Evolutionary conservation across 1,140 invertebrate genomes (phyloP).

Genomic region (Atta texana): DNA sequence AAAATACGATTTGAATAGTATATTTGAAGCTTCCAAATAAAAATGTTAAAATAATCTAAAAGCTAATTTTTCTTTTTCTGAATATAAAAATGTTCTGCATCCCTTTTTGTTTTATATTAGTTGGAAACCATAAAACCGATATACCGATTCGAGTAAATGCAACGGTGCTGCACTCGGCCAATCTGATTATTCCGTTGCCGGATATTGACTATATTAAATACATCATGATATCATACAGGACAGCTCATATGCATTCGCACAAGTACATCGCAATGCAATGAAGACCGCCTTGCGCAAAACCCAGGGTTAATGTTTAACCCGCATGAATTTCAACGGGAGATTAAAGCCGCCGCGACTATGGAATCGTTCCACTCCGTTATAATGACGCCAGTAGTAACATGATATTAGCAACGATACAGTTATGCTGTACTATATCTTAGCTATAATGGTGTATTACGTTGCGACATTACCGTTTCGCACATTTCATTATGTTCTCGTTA

Average conservation of each 20-base stretch:
- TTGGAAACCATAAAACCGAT: neutral
- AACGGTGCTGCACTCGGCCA: neutral
- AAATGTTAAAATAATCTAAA: neutral
- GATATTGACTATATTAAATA: constrained; percentile 42
- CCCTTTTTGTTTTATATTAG: neutral
- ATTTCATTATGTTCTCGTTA: neutral
- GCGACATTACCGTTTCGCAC: neutral
- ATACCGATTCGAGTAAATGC: neutral
- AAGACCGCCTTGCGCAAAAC: constrained; percentile 40
- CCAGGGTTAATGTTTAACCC: constrained; percentile 39
- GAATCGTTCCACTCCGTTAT: constrained; percentile 42
- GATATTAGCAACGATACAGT: constrained; percentile 50
- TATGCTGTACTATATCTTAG: neutral
- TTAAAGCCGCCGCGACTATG: constrained; percentile 45
- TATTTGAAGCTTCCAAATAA: neutral
- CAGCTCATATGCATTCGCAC: constrained; percentile 7
- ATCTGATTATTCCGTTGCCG: constrained; percentile 32
- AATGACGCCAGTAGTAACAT: constrained; percentile 43
- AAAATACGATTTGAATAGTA: neutral
- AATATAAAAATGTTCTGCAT: neutral
- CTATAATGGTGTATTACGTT: constrained; percentile 25
- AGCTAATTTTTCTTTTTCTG: neutral
- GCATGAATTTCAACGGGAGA: constrained; percentile 51
- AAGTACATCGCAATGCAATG: constrained; percentile 29
- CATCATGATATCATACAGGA: constrained; percentile 10